phyloP scores from a whole-genome alignment of 2,113 vertebrate genomes.

The Cettia cetti region DNA sequence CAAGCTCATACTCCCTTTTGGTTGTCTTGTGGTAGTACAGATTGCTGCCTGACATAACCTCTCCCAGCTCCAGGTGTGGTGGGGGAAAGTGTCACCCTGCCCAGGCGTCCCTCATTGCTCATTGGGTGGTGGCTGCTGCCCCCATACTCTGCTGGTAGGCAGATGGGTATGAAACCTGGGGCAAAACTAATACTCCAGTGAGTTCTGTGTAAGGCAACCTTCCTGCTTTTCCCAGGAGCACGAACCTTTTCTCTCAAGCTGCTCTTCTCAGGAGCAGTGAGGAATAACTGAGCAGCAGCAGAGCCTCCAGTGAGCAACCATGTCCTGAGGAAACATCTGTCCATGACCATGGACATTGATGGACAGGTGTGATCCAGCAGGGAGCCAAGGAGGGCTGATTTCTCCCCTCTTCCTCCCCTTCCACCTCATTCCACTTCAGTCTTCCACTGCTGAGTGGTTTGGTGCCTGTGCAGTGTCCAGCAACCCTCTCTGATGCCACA shows the following conservation, averaged over 20 bases:
- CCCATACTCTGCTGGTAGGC: rapidly evolving
- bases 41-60: not conserved
- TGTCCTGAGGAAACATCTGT: not conserved
- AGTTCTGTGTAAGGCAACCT: not conserved
- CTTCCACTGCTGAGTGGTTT: not conserved
- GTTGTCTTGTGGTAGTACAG: not conserved
- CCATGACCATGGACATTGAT: not conserved
- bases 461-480: not conserved
- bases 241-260: not conserved
- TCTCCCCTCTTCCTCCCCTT: not conserved
- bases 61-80: not conserved
- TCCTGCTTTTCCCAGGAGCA: not conserved
- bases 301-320: not conserved
- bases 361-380: not conserved
- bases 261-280: not conserved
- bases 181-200: not conserved
- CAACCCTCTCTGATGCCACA: not conserved
- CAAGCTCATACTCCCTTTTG: not conserved
- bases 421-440: not conserved
- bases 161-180: not conserved
- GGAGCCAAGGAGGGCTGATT: not conserved
- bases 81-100: not conserved
- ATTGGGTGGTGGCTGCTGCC: not conserved
- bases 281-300: not conserved
- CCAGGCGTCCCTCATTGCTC: not conserved